A percentile compares a stretch with the other conserved stretches of the same genome.
Evolutionary conservation across 2,797 vertebrate genomes (phyloP).

Genomic region (Schizothorax lantsangensis): DNA sequence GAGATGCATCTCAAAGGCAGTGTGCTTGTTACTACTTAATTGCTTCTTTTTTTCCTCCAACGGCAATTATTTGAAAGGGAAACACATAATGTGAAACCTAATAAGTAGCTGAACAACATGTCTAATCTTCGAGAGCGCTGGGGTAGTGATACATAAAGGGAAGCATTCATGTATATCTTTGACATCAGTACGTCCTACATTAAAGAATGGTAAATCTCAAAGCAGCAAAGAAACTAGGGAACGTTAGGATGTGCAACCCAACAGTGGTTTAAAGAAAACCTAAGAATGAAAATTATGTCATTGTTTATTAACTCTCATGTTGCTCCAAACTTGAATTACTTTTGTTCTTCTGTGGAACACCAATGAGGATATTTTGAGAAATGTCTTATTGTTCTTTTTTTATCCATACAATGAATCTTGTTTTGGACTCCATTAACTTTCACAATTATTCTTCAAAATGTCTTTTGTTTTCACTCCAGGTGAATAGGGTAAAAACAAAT

Average conservation of each 20-base stretch:
- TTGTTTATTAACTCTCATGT: not conserved
- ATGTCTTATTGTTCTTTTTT: not conserved
- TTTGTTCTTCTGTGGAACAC: not conserved
- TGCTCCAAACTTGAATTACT: not conserved
- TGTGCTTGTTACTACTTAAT: constrained; percentile 36
- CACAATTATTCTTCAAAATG: not conserved
- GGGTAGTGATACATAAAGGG: not conserved
- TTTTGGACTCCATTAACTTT: not conserved
- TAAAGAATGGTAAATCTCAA: not conserved
- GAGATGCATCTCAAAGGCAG: constrained; percentile 34
- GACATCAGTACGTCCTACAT: not conserved
- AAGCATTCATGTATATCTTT: not conserved
- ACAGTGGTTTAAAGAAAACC: not conserved
- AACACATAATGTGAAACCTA: constrained; percentile 40
- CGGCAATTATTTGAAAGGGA: constrained; percentile 11
- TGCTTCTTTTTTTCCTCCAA: constrained; percentile 34
- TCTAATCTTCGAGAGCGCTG: constrained; percentile 2
- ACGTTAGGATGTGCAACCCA: not conserved
- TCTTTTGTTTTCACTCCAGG: not conserved
- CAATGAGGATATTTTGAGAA: not conserved
- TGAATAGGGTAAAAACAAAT: not conserved
- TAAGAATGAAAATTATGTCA: not conserved
- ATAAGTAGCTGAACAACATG: not conserved
- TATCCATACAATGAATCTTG: not conserved
- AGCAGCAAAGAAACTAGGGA: constrained; percentile 8